Evolutionary conservation across 2,797 vertebrate species (phyloP).

Genomic region (Avahi laniger): DNA sequence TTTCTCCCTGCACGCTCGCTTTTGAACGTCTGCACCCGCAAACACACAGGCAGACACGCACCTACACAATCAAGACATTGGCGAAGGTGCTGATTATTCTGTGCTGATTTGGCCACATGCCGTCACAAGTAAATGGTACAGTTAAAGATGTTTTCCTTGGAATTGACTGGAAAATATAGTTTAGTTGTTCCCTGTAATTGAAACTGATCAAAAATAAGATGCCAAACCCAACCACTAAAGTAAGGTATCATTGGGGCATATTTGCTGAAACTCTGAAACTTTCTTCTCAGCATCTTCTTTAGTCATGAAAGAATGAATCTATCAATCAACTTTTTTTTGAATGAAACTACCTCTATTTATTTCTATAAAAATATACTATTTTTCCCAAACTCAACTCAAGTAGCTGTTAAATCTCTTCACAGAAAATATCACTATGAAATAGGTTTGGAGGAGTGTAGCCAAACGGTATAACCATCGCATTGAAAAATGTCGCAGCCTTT

Average conservation of each 20-base stretch:
- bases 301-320: no score
- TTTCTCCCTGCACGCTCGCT: fast-evolving
- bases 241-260: fast-evolving
- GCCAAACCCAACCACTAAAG: no score
- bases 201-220: background rate
- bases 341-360: background rate
- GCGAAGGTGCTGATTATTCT: fast-evolving
- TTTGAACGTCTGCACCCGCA: background rate
- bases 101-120: background rate
- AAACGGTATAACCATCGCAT: fast-evolving
- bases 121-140: no score
- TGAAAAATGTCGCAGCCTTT: background rate
- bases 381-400: background rate
- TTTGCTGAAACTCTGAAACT: fast-evolving
- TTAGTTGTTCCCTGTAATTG: background rate
- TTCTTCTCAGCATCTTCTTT: background rate
- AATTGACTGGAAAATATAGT: background rate
- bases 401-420: background rate
- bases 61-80: fast-evolving
- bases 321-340: fast-evolving
- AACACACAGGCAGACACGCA: background rate
- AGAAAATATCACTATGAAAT: background rate
- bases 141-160: background rate
- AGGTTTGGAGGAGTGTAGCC: background rate
- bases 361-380: background rate